Evolutionary conservation across 2,888 invertebrate species (phyloP), one percentile per base, ranked within the genome.

Genomic region (Scaptomyza polygonia): DNA sequence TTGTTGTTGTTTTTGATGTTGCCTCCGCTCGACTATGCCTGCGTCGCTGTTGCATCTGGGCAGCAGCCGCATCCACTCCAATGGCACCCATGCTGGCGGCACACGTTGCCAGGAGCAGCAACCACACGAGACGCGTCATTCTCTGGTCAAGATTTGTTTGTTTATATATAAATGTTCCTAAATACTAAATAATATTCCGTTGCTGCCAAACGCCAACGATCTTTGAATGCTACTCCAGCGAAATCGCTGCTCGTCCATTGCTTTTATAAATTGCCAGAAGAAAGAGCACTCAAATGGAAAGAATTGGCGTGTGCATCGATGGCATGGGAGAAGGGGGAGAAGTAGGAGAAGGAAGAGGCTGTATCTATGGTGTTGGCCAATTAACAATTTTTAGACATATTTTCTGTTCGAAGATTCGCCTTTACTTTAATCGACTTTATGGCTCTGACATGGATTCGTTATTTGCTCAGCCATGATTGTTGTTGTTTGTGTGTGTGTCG

Each of bases 381-480:
- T 88, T 89, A 83, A 76, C 66, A 82, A 48, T 48, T 21, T 32
- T 77, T 72, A 67, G 68, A 68, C 61, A 79, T 71, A 21, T 9
- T 18, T 47, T 3, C 34, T 47, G 16, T 25, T 34, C 32, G 21
- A 21, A 48, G 32, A 48, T 32, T 48, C 9, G 62, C 40, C 56
- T 75, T 67, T 68, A 71, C 56, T 65, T 59, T 54, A 55, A 76
- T 67, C 54, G 45, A 27, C 29, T 59, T 45, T 67, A 58, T 52
- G 57, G 53, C 53, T 63, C 89, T 89, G 90, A 90, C 90, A 90
- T 90, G 90, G 88, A 88, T 90, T 79, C 73, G 73, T 88, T 89
- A 84, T 62, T 85, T 90, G 86, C 80, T 77, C 89, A 89, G 67
- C 85, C 86, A 84, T 89, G 89, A 53, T 39, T 72, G 53, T 58